Conservation (phyloP, 1,140 invertebrate genomes). For the Heliconius eleuchia region DNA sequence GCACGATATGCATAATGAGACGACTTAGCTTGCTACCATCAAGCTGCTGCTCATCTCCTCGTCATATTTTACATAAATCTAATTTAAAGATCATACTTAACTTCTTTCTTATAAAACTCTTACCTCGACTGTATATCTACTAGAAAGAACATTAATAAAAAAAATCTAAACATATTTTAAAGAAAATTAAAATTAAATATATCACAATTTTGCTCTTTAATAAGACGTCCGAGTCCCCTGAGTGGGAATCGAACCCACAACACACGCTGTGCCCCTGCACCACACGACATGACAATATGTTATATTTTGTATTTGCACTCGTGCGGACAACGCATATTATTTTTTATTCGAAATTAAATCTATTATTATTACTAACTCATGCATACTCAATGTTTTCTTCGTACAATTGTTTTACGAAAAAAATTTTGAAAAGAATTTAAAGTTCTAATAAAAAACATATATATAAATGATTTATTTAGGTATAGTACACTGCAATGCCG, state of each 20-base stretch:
- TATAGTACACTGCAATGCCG: background rate
- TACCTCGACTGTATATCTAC: background rate
- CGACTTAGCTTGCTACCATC: background rate
- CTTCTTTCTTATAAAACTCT: background rate
- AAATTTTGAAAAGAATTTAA: background rate
- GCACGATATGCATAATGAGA: conserved; percentile 9
- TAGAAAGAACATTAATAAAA: background rate
- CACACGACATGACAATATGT: too few relatives aligned
- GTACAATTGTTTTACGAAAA: background rate
- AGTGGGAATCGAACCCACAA: too few relatives aligned
- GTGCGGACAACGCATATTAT: too few relatives aligned
- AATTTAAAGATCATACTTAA: background rate
- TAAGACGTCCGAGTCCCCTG: too few relatives aligned
- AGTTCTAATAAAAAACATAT: background rate
- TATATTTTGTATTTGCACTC: too few relatives aligned
- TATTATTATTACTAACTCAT: too few relatives aligned
- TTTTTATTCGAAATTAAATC: too few relatives aligned
- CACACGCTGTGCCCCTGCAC: too few relatives aligned
- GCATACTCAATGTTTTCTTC: too few relatives aligned
- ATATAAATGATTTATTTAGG: background rate
- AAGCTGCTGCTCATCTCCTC: background rate
- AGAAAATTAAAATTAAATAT: too few relatives aligned
- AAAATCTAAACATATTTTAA: too few relatives aligned
- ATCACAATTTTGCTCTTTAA: too few relatives aligned
- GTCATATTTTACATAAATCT: conserved; percentile 2